A percentile compares a stretch with the other conserved stretches of the same genome.
Evolutionary conservation across 2,113 vertebrate genomes (phyloP).

Genomic region (Alaudala cheleensis): DNA sequence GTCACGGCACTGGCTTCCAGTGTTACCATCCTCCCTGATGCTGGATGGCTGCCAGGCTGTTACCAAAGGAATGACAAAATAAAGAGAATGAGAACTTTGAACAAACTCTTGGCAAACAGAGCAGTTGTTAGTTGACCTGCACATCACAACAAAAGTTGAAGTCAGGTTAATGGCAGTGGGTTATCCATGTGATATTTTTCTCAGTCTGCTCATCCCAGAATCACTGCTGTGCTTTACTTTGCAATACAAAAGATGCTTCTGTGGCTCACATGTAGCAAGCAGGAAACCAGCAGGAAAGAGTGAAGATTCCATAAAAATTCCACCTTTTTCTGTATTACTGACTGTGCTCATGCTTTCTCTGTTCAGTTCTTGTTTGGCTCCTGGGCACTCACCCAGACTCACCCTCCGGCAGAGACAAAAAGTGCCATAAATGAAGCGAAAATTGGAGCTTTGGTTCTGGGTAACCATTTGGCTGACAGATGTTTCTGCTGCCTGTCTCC

Average conservation of each 20-base stretch:
- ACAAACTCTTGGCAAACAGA: background rate
- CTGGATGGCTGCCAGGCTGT: background rate
- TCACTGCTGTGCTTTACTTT: background rate
- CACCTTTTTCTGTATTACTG: slow-evolving; percentile 15
- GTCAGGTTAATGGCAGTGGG: background rate
- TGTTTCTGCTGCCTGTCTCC: background rate
- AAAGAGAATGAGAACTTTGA: background rate
- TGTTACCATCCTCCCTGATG: background rate
- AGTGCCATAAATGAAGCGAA: slow-evolving; percentile 10
- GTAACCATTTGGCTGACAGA: slow-evolving; percentile 58
- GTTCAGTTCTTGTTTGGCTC: slow-evolving; percentile 36
- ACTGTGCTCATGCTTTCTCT: background rate
- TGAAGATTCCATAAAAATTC: slow-evolving; percentile 61
- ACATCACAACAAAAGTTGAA: background rate
- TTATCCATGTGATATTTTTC: background rate
- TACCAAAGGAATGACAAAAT: background rate
- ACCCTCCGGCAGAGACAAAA: slow-evolving; percentile 23
- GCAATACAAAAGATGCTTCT: slow-evolving; percentile 42
- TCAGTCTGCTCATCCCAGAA: background rate
- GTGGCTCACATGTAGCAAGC: slow-evolving; percentile 28
- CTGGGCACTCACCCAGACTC: slow-evolving; percentile 33
- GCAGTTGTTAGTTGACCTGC: background rate
- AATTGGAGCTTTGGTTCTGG: background rate
- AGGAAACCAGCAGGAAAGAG: slow-evolving; percentile 54
- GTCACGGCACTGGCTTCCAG: background rate